Evolutionary conservation across 1,140 invertebrate species (phyloP), one percentile per base, ranked within the genome.

Genomic region (Eulimnadia texana): DNA sequence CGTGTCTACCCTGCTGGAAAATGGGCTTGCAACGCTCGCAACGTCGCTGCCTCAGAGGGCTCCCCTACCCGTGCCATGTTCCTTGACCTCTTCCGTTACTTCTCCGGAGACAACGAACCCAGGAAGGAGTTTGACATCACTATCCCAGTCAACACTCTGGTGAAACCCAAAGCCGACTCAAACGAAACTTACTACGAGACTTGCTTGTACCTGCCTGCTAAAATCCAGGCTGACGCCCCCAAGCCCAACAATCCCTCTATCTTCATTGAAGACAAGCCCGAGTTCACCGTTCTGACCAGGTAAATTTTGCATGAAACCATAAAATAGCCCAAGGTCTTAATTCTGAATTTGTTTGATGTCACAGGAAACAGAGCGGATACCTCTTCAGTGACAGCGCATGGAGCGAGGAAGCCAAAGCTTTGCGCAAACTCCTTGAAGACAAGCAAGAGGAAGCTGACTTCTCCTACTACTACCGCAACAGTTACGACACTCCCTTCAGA

Each of bases 181-280:
- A 65, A 65, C 22, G 64, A 66, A 20, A 72, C 64, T 58, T 68
- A 66, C 11, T 74, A 73, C 65, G 70, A 69, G 11, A 70, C 73
- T 29, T 73, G 72, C 24, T 74, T 74, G 64, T 72, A 67, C 61
- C 64, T 74, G 20, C 71, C 69, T 9, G 28, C 63, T 9, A 63
- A 63, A n/a, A 60, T 65, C 49, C 70, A 71, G 64, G 22, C 50
- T 1, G 63, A 67, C 42, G 69, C 72, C 1, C 72, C 72, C n/a
- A 61, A 66, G 58, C 72, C 73, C 0, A 68, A 56, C 13, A 67
- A 67, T 28, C 27, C 64, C 9, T 64, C 67, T 3, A 69, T 74
- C 1, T 71, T 68, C 63, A 67, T 74, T 6, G 66, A 72, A 23
- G 61, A 68, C 2, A 64, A 68, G n/a, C 70, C 70, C 16, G 64